Conservation (phyloP, 2,888 invertebrate genomes). For the Leptinotarsa tumamoca region DNA sequence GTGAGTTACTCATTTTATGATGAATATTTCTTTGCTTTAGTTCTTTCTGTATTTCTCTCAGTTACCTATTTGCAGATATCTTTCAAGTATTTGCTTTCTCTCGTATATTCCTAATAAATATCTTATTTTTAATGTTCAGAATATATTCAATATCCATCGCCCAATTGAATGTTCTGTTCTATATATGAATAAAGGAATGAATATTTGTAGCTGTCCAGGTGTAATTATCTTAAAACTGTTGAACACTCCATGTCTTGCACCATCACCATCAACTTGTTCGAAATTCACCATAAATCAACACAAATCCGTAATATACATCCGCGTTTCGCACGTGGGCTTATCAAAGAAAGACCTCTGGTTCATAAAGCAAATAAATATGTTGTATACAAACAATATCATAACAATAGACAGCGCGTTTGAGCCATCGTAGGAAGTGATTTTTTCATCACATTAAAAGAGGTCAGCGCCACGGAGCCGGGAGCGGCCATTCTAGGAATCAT, state of each 20-base stretch:
- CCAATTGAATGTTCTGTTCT: no score
- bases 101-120: no score
- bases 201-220: no score
- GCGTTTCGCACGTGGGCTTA: constrained; percentile 58
- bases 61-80: no score
- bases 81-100: no score
- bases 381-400: constrained; percentile 55
- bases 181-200: no score
- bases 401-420: constrained; percentile 54
- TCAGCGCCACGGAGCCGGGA: constrained; percentile 58
- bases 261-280: constrained; percentile 1
- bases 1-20: no score
- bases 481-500: constrained; percentile 56
- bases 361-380: constrained; percentile 58
- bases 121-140: no score
- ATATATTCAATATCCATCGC: no score
- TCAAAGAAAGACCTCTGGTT: constrained; percentile 55
- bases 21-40: no score
- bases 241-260: not conserved
- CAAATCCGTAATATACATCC: constrained; percentile 51
- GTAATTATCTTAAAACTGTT: no score
- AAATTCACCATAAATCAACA: constrained; percentile 11
- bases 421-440: constrained; percentile 55
- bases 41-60: no score
- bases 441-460: constrained; percentile 53